These are phyloP conservation scores for Hyppa rectilinea DNA, from an alignment of 2,888 invertebrate species.

Conservation along the genomic window DNA sequence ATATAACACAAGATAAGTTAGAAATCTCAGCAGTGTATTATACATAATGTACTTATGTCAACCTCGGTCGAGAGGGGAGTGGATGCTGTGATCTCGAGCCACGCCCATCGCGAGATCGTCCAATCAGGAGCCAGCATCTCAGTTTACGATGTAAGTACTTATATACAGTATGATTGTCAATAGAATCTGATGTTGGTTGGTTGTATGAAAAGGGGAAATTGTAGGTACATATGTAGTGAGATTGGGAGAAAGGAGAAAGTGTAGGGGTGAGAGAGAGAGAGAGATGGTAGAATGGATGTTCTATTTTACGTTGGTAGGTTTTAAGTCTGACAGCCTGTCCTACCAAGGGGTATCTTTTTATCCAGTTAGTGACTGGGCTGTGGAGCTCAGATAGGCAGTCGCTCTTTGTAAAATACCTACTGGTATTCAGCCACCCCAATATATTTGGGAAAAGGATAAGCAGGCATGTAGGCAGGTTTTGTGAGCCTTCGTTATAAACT, in stretches of 20 bases:
- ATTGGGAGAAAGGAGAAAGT: slow-evolving; percentile 1
- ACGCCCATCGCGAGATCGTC: slow-evolving; percentile 75
- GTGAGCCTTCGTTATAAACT: too few relatives aligned
- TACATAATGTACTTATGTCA: slow-evolving; percentile 43
- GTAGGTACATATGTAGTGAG: slow-evolving; percentile 25
- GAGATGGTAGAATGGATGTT: background rate
- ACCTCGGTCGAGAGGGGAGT: slow-evolving; percentile 68
- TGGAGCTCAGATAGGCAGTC: too few relatives aligned
- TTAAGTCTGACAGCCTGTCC: too few relatives aligned
- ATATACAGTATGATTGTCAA: slow-evolving; percentile 47
- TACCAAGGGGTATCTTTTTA: too few relatives aligned
- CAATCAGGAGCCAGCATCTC: slow-evolving; percentile 74
- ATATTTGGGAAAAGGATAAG: too few relatives aligned
- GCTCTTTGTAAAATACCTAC: too few relatives aligned
- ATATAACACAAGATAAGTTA: slow-evolving; percentile 21
- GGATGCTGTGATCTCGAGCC: slow-evolving; percentile 78
- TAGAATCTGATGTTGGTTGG: slow-evolving; percentile 31
- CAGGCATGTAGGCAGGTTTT: too few relatives aligned
- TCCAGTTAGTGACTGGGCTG: too few relatives aligned
- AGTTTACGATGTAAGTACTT: slow-evolving; percentile 43
- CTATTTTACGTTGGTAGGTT: background rate
- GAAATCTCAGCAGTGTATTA: slow-evolving; percentile 28
- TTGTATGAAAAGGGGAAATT: slow-evolving; percentile 44
- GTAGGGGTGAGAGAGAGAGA: slow-evolving; percentile 6
- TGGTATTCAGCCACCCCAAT: too few relatives aligned